Percentiles rank a stretch among this genome's conserved stretches.
phyloP scores from a whole-genome alignment of 2,797 vertebrate species.

The Ciconia nigra region DNA sequence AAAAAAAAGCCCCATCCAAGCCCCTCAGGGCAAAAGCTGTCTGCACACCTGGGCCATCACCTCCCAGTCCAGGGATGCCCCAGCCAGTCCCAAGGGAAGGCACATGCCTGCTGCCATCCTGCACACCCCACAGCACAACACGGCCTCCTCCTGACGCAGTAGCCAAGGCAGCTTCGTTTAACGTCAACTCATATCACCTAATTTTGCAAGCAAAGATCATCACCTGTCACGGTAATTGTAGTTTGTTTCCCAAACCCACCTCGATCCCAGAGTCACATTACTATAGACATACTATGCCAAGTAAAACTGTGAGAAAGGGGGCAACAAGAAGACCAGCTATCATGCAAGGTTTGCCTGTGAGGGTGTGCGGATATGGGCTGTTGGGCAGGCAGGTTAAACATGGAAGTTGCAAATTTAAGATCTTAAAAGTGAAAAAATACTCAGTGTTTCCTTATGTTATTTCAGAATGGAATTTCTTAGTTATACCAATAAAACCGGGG shows the following conservation, averaged over 20 bases:
- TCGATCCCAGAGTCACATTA: fast-evolving
- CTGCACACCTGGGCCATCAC: neutral
- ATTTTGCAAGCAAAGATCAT: neutral
- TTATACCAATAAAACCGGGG: neutral
- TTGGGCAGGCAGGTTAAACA: neutral
- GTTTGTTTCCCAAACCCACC: neutral
- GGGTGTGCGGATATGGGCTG: neutral
- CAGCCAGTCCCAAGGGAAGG: neutral
- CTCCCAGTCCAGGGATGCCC: neutral
- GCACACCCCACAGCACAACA: neutral
- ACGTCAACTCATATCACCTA: fast-evolving
- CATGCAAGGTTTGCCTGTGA: neutral
- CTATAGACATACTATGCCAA: neutral
- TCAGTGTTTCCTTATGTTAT: neutral
- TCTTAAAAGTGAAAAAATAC: neutral
- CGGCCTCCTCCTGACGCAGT: neutral
- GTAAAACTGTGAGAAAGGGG: neutral
- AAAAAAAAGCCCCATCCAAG: neutral
- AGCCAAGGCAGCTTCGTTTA: neutral
- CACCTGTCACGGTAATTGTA: neutral
- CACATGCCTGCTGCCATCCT: neutral
- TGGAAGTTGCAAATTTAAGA: neutral
- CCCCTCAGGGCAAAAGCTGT: neutral
- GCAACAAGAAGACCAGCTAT: neutral
- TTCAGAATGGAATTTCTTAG: neutral